Percentiles rank a stretch among this genome's conserved stretches.
These are phyloP conservation scores for Ataeniobius toweri DNA, from an alignment of 2,797 vertebrate species.

Conservation along the genomic window DNA sequence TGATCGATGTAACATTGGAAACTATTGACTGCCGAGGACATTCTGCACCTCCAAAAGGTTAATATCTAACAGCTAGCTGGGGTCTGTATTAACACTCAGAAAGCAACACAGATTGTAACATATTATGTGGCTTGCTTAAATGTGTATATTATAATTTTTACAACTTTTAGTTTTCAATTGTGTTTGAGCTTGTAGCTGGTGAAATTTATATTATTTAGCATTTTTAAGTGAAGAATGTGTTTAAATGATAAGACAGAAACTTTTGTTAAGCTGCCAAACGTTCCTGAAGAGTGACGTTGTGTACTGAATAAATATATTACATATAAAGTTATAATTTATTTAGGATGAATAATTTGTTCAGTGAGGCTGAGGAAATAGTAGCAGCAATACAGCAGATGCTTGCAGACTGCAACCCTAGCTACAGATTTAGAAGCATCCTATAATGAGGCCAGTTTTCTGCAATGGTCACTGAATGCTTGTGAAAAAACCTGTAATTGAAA, in stretches of 20 bases:
- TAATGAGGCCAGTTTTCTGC: neutral
- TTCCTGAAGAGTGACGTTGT: neutral
- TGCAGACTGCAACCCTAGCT: neutral
- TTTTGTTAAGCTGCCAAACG: neutral
- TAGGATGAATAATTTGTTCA: neutral
- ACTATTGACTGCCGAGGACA: conserved; percentile 18
- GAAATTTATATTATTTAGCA: neutral
- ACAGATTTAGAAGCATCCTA: neutral
- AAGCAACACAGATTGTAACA: neutral
- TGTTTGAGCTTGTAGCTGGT: neutral
- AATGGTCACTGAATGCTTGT: neutral
- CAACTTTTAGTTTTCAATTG: neutral
- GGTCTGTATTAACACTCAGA: neutral
- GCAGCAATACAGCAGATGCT: neutral
- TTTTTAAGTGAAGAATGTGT: neutral
- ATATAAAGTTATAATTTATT: neutral
- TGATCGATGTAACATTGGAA: conserved; percentile 33
- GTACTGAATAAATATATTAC: neutral
- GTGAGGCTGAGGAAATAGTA: neutral
- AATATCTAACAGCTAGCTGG: neutral
- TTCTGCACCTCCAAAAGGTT: neutral
- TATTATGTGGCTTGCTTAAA: neutral
- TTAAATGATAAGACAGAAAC: neutral
- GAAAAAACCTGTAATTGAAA: neutral
- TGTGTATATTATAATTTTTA: neutral